These are phyloP conservation scores for Platypus cylindrus DNA, from an alignment of 2,888 invertebrate genomes.

Conservation along the genomic window DNA sequence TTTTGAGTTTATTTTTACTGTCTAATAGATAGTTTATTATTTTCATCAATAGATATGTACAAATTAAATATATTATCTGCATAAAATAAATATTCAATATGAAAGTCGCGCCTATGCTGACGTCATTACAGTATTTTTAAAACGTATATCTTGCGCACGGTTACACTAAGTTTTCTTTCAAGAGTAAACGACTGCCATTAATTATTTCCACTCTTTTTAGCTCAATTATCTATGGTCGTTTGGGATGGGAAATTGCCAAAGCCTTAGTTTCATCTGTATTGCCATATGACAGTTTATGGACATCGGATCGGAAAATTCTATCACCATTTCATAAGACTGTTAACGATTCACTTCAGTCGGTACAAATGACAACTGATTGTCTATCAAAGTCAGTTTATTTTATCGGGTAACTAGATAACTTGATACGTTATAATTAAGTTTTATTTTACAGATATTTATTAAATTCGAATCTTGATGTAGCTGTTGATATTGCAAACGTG, in stretches of 20 bases:
- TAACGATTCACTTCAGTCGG: constrained; percentile 27
- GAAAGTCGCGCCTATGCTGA: too few relatives aligned
- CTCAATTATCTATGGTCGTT: constrained; percentile 37
- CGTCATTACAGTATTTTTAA: too few relatives aligned
- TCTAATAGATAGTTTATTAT: too few relatives aligned
- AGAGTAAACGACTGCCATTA: too few relatives aligned
- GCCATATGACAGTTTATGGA: constrained; percentile 31
- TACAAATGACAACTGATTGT: constrained; percentile 16
- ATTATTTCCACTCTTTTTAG: too few relatives aligned
- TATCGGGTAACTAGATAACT: too few relatives aligned
- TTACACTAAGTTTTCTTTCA: too few relatives aligned
- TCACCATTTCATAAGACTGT: constrained; percentile 30
- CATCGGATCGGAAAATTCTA: constrained; percentile 34
- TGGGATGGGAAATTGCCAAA: constrained; percentile 37
- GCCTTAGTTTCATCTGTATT: constrained; percentile 37
- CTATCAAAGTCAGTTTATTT: constrained; percentile 6
- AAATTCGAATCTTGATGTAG: constrained; percentile 19
- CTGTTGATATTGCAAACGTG: constrained; percentile 23
- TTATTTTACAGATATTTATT: constrained; percentile 17
- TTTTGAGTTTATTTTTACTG: too few relatives aligned
- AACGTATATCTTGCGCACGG: too few relatives aligned
- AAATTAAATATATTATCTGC: too few relatives aligned
- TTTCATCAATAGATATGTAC: too few relatives aligned
- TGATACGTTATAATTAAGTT: constrained; percentile 19
- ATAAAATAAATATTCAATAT: too few relatives aligned